Evolutionary conservation across 2,888 invertebrate genomes (phyloP), one percentile per base, ranked within the genome.

Genomic region (Epsilonema sp.): DNA sequence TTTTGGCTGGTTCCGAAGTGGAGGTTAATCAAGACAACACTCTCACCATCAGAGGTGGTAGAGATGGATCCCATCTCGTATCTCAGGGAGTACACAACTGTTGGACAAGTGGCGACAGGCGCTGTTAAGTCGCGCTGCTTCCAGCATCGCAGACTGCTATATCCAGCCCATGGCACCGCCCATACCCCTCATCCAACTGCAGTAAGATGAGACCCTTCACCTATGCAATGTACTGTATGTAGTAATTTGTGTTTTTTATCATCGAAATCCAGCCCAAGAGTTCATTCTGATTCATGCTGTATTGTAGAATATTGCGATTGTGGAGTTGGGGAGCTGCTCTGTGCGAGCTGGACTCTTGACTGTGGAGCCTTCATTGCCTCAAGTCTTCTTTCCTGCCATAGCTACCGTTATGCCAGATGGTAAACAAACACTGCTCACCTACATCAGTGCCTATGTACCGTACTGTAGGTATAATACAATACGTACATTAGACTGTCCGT

Each of bases 311-410:
- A 67, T 74, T 4, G 54, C 74, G 2, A 63, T 75, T 20, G 64
- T 75, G 40, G 75, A 75, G 57, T 57, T 75, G 37, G 75, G 75
- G 13, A 72, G 73, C 45, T 67, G 69, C 53, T 72, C 72, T 2
- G 65, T 75, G 25, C 63, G 75, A 53, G 75, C 74, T 13, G 75
- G 75, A 16, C 63, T 74, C 37, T 63, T 61, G 31, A 60, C 59
- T 22, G 51, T 53, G 23, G 56, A 60, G 41, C 59, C 73, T 1
- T 67, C 71, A n/a, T 60, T 75, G 45, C 75, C 75, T 8, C 67
- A 71, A 49, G 52, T 72, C 45, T 74, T 74, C 63, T 71, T 75
- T 60, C 74, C 74, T 2, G 68, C 70, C 44, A 67, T 73, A 21
- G 61, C 52, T 5, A 51, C 55, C 20, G 47, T 56, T 19, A 51